These are phyloP conservation scores for Poecilia latipinna DNA, from an alignment of 2,113 vertebrate genomes.

Conservation along the genomic window DNA sequence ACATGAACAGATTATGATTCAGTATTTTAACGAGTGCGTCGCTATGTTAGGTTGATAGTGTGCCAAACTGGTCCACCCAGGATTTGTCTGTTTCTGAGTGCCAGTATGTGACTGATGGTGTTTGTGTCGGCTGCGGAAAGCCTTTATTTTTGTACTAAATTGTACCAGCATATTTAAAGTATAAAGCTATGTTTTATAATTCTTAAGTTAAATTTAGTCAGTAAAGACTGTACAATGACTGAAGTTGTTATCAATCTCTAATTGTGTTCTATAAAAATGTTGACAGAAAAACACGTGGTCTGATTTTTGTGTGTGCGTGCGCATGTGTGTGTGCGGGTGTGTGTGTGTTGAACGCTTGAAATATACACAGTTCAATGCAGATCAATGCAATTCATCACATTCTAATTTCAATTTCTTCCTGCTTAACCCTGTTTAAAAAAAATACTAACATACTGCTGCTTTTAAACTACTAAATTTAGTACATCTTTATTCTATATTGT, in stretches of 20 bases:
- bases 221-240: conserved; percentile 76
- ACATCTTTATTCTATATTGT: too few relatives aligned
- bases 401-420: too few relatives aligned
- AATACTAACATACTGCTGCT: too few relatives aligned
- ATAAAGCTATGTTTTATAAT: conserved; percentile 79
- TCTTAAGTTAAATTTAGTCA: conserved; percentile 84
- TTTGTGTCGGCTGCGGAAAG: conserved; percentile 70
- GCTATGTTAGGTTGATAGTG: conserved; percentile 42
- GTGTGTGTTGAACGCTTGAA: not conserved
- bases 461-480: too few relatives aligned
- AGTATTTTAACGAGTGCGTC: conserved; percentile 59
- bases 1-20: conserved; percentile 26
- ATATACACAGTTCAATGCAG: too few relatives aligned
- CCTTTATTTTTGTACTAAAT: conserved; percentile 85
- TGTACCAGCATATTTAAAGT: conserved; percentile 85
- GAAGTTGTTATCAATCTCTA: conserved; percentile 67
- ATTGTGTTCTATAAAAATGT: conserved; percentile 65
- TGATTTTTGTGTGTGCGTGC: not conserved
- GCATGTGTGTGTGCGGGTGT: not conserved
- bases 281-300: conserved; percentile 38
- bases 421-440: too few relatives aligned
- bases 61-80: conserved; percentile 57
- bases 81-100: not conserved
- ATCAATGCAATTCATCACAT: too few relatives aligned
- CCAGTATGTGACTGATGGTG: conserved; percentile 64